These are phyloP conservation scores for Pocillopora damicornis DNA, from an alignment of 64 coral and sea anemone species.

Conservation along the genomic window DNA sequence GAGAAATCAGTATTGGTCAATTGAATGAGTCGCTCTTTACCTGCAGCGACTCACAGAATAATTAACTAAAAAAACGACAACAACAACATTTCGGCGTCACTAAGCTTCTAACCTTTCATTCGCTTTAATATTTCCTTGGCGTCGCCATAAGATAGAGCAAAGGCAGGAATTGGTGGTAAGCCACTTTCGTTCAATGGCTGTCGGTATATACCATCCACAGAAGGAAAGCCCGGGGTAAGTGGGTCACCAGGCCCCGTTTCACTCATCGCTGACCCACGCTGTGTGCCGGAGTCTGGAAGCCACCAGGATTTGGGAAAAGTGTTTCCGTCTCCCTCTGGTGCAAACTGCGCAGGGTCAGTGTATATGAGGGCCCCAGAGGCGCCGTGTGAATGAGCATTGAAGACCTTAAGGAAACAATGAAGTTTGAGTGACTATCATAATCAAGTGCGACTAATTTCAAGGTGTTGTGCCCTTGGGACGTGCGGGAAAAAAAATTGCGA, in stretches of 20 bases:
- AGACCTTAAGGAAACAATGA: slow-evolving; percentile 15
- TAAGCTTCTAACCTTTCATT: slow-evolving; percentile 18
- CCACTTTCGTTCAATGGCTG: slow-evolving; percentile 22
- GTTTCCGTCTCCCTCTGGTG: slow-evolving; percentile 55
- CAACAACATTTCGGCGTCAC: too few species aligned
- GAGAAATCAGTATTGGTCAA: too few species aligned
- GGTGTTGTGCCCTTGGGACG: too few species aligned
- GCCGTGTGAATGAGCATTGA: slow-evolving; percentile 39
- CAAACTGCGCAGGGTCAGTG: slow-evolving; percentile 75
- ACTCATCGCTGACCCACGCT: slow-evolving; percentile 50
- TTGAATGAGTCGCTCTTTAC: too few species aligned
- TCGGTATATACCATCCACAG: slow-evolving; percentile 66
- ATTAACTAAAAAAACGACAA: too few species aligned
- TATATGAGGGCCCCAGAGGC: slow-evolving; percentile 64
- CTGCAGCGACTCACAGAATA: too few species aligned
- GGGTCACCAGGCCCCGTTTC: slow-evolving; percentile 51
- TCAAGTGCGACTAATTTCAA: background rate
- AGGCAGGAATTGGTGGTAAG: slow-evolving; percentile 31
- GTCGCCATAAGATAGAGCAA: slow-evolving; percentile 61
- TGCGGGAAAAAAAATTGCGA: too few species aligned
- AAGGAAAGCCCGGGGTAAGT: slow-evolving; percentile 58
- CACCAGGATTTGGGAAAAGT: slow-evolving; percentile 74
- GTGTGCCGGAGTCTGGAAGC: slow-evolving; percentile 72
- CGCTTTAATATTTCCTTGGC: slow-evolving; percentile 25
- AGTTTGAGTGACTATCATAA: background rate